Base-by-base conservation (phyloP, 2,797 vertebrate genomes). In the Xyrichtys novacula region DNA sequence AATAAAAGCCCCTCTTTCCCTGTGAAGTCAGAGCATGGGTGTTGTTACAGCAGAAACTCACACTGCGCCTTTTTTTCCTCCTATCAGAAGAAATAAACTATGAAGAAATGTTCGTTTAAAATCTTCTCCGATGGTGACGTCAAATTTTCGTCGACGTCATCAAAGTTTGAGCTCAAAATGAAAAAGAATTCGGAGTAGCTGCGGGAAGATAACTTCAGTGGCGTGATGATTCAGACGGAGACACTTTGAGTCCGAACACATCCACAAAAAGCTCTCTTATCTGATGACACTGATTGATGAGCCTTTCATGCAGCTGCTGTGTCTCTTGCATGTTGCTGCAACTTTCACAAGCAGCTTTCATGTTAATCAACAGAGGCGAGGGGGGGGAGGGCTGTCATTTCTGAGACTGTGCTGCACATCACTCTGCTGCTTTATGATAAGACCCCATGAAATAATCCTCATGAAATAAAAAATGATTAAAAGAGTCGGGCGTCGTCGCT, bases 381-480 rank as follows among this genome's bases (percentile, higher is more conserved):
- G 71, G 65, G 63, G 49, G 39, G 68, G 72, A n/a, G 72, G 64
- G 65, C 54, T 71, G 75, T 72, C 78, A 75, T 63, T 71, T 65
- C 48, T 9, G 31, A 77, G 78, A 81, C 19, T n/a, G n/a, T n/a
- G 62, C 43, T 7, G 19, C 65, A 70, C 47, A 81, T 90, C 83
- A 64, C 20, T 77, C 73, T 75, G 78, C 65, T 6, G 28, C 76
- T 86, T 89, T 79, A 85, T 46, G 83, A 86, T 79, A 74, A 83
- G 78, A 76, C 16, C 48, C 74, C 58, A 42, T 74, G 71, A 88
- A 87, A 85, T 85, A 84, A 90, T 83, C 72, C 80, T 73, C 70
- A 5, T 83, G 70, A 87, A 87, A 83, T 83, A 65, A 73, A 87
- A 39, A 70, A 82, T 77, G 77, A 90, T 87, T 87, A 86, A 87